phyloP scores from a whole-genome alignment of 2,113 vertebrate genomes.

The Saguinus midas region DNA sequence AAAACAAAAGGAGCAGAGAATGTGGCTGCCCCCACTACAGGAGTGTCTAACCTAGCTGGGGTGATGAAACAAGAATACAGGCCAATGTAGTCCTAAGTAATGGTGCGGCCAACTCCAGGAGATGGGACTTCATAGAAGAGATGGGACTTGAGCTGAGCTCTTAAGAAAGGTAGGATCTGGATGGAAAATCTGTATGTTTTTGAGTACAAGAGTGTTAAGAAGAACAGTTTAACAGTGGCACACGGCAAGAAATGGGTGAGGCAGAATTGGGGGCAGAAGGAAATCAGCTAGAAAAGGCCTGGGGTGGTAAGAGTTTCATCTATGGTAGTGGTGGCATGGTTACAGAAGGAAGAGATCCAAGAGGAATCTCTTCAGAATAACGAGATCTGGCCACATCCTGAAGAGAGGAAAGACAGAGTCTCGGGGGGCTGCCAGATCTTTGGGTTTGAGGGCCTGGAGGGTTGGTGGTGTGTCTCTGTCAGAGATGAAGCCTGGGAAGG shows the following conservation, averaged over 20 bases:
- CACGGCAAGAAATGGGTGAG: background rate
- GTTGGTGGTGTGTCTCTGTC: background rate
- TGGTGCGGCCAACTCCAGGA: background rate
- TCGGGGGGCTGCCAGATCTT: background rate
- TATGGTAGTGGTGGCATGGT: background rate
- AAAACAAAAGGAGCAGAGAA: background rate
- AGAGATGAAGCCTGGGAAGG: background rate
- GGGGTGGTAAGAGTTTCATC: background rate
- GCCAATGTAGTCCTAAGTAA: background rate
- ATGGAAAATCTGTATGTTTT: background rate
- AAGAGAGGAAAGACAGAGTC: background rate
- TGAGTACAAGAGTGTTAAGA: background rate
- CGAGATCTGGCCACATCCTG: background rate
- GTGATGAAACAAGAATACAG: background rate
- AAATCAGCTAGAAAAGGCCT: background rate
- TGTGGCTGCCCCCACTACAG: background rate
- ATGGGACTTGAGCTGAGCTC: background rate
- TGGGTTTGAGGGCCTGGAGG: background rate
- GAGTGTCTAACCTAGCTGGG: background rate
- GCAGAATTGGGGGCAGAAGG: background rate
- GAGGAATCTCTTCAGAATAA: background rate
- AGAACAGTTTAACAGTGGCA: background rate
- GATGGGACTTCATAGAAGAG: background rate
- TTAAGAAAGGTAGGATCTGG: background rate
- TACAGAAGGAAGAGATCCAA: background rate